Evolutionary conservation across 2,888 invertebrate genomes (phyloP), one percentile per base, ranked within the genome.

Genomic region (Pteria penguin): DNA sequence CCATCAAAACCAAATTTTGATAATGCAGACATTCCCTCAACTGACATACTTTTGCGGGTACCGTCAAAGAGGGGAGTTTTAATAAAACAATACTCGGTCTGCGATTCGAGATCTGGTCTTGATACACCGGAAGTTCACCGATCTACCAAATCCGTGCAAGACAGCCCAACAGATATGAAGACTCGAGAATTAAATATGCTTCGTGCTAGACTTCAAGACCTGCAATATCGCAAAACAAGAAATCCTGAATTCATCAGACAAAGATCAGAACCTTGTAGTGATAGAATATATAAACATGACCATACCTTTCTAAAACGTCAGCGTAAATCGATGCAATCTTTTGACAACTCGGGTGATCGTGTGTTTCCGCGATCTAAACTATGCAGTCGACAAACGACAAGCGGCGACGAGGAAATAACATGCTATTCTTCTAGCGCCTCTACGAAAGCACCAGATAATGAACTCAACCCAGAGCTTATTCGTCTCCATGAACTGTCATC

Each of bases 361-460:
- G 18, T 8, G 1, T 22, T 36, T 27, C 58, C 62, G 11, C 33
- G n/a, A 18, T 61, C 63, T 11, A 62, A 60, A 54, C 29, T 75
- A 18, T 32, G 58, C 22, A 80, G 60, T 63, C 80, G 22, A 74
- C 81, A 65, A 74, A 85, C 65, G 68, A 82, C 69, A 22, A 62
- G 62, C 26, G 72, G 73, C 45, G 73, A 72, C 29, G 73, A 77
- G 26, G 73, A 70, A 11, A 62, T 65, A 32, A 57, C n/a, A n/a
- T n/a, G 14, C 22, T 57, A 29, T 24, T 31, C 57, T 8, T 57
- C 18, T 32, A 32, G 82, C 29, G 78, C 81, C 0, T 81, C 81
- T 14, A 73, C 78, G 69, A 80, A 82, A 68, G 77, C 77, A 36
- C 63, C 80, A 32, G 83, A 81, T 74, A 83, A 81, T 55, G 79